Base-by-base conservation (phyloP, 2,797 vertebrate genomes). In the Macrochelys suwanniensis region DNA sequence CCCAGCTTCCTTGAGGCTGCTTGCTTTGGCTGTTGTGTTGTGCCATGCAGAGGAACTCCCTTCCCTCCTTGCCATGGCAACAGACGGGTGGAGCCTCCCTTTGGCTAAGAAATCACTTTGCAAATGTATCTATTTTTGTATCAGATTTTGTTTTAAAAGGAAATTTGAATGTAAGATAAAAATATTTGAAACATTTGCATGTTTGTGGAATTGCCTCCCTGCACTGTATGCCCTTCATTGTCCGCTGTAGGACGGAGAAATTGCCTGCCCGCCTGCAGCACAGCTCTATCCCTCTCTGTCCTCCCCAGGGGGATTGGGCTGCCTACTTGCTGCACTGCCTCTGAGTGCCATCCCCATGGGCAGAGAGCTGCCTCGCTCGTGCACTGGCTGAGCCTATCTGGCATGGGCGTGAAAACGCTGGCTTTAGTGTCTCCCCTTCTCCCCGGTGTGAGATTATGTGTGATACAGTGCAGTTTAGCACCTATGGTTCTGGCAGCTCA, bases 101-200 rank as follows among this genome's bases (percentile, higher is more conserved):
- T 49, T 95, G 95, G 94, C 94, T 96, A 85, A 97, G 93, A 96
- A 94, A 94, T 96, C 95, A 97, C 97, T 98, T 98, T 96, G 96
- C 95, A 97, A 97, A 97, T 96, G 90, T 92, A 95, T 98, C 95
- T 98, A 97, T 97, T 98, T 98, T 98, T 97, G 79, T 97, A 98
- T 94, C 80, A 93, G 87, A 88, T 89, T 95, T 97, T 95, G 92
- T 96, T 97, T 97, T 94, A 96, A 95, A 89, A 54, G 47, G 49
- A 56, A 93, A 59, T 74, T 87, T 88, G 84, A 94, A 92, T 94
- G 94, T 97, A 54, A 96, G 88, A 82, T 85, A 68, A 93, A 94
- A 95, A 94, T 89, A 85, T 17, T 76, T 37, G 31, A 77, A 85
- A 78, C 61, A 56, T 76, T 37, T 77, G 61, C 88, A 87, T 87